phyloP scores from a whole-genome alignment of 2,797 vertebrate species.

The Graptemys geographica region DNA sequence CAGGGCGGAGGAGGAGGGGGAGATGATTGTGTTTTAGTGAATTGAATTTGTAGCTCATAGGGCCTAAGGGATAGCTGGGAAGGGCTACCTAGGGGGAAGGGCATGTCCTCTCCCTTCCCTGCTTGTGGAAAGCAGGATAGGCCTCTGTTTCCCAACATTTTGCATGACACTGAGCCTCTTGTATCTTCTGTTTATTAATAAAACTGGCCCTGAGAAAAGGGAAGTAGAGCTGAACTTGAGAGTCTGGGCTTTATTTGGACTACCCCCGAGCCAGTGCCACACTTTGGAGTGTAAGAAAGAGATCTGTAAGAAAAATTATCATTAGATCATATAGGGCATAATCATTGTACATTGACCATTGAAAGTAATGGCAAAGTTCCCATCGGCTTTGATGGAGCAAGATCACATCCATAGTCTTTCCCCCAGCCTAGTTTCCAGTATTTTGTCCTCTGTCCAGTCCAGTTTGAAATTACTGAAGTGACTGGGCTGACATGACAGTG shows the following conservation, averaged over 20 bases:
- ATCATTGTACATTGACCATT: background rate
- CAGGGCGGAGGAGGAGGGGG: background rate
- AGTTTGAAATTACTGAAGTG: background rate
- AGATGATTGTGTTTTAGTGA: background rate
- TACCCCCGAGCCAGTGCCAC: background rate
- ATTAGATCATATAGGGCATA: background rate
- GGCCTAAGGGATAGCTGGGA: background rate
- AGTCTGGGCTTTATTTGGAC: background rate
- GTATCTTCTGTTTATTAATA: background rate
- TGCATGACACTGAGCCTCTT: background rate
- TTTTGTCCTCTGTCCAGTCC: background rate
- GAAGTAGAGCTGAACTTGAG: background rate
- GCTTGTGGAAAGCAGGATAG: background rate
- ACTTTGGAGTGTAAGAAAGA: background rate
- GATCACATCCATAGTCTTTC: background rate
- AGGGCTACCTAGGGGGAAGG: background rate
- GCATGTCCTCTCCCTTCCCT: background rate
- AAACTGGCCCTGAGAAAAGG: background rate
- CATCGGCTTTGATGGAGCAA: background rate
- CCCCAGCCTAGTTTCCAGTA: background rate
- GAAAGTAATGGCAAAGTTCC: background rate
- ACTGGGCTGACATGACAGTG: background rate
- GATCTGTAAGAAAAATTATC: slow-evolving; percentile 11
- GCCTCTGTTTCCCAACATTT: background rate
- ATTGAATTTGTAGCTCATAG: background rate